These are phyloP conservation scores for Antheraea pernyi DNA, from an alignment of 1,140 invertebrate genomes.

Conservation along the genomic window DNA sequence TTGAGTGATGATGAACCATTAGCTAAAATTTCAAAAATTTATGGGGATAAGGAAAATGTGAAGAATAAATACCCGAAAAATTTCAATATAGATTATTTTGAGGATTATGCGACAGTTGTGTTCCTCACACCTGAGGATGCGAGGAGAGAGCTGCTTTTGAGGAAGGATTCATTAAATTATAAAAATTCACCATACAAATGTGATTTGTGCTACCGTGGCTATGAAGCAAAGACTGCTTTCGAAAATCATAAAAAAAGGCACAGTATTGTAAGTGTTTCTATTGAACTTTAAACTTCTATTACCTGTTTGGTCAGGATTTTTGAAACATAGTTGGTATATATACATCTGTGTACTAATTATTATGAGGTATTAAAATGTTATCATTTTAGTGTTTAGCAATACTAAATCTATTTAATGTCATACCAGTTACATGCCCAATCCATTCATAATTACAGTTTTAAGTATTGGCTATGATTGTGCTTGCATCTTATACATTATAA, in stretches of 20 bases:
- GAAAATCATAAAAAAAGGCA: slow-evolving; percentile 28
- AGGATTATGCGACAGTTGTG: slow-evolving; percentile 20
- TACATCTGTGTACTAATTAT: too few species aligned
- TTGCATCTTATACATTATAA: too few species aligned
- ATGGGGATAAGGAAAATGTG: background rate
- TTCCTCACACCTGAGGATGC: slow-evolving; percentile 26
- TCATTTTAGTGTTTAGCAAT: too few species aligned
- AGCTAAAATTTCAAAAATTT: slow-evolving; percentile 16
- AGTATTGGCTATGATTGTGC: too few species aligned
- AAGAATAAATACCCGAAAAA: slow-evolving; percentile 12
- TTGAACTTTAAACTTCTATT: too few species aligned
- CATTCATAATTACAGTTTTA: too few species aligned
- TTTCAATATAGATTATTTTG: slow-evolving; percentile 15
- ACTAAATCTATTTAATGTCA: too few species aligned
- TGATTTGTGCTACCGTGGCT: slow-evolving; percentile 25
- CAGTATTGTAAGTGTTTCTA: slow-evolving; percentile 14
- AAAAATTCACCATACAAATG: slow-evolving; percentile 24
- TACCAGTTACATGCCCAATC: too few species aligned
- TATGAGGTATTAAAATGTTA: too few species aligned
- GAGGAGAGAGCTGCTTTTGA: slow-evolving; percentile 19
- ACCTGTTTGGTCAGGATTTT: too few species aligned
- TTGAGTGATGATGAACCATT: slow-evolving; percentile 22
- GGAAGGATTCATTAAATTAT: slow-evolving; percentile 29
- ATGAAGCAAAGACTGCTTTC: slow-evolving; percentile 21
- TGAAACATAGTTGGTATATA: too few species aligned